Percentiles rank a stretch among this genome's conserved stretches.
Conservation (phyloP, 2,888 invertebrate species). For the Ernsta delagoae region DNA sequence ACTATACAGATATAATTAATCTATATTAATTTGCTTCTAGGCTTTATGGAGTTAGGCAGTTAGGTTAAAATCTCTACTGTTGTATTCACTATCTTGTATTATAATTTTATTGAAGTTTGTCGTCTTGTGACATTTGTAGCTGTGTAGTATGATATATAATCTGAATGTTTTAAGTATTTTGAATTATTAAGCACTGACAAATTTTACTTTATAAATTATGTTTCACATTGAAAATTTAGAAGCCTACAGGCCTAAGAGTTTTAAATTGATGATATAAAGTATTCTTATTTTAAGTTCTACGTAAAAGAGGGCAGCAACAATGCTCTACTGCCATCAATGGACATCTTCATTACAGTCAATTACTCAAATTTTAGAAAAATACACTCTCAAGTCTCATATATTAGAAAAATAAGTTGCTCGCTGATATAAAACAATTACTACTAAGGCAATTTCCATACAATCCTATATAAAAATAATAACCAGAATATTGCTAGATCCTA, state of each 20-base stretch:
- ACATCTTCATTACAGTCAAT: slow-evolving; percentile 34
- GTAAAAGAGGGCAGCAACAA: slow-evolving; percentile 14
- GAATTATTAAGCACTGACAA: not conserved
- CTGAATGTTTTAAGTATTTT: no score
- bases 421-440: slow-evolving; percentile 41
- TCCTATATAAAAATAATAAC: slow-evolving; percentile 25
- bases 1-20: no score
- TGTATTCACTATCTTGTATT: no score
- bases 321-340: slow-evolving; percentile 26
- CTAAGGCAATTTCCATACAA: slow-evolving; percentile 31
- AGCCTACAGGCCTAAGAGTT: not conserved
- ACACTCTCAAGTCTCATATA: slow-evolving; percentile 53
- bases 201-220: no score
- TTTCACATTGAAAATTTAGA: not conserved
- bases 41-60: no score
- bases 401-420: slow-evolving; percentile 59
- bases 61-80: no score
- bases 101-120: no score
- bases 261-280: not conserved
- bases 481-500: slow-evolving; percentile 3
- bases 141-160: no score
- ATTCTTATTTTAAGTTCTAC: slow-evolving; percentile 9
- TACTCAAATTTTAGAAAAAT: slow-evolving; percentile 58
- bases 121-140: no score
- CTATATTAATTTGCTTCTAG: no score